phyloP scores from a whole-genome alignment of 2,797 vertebrate genomes.

The Loris lydekkerianus region DNA sequence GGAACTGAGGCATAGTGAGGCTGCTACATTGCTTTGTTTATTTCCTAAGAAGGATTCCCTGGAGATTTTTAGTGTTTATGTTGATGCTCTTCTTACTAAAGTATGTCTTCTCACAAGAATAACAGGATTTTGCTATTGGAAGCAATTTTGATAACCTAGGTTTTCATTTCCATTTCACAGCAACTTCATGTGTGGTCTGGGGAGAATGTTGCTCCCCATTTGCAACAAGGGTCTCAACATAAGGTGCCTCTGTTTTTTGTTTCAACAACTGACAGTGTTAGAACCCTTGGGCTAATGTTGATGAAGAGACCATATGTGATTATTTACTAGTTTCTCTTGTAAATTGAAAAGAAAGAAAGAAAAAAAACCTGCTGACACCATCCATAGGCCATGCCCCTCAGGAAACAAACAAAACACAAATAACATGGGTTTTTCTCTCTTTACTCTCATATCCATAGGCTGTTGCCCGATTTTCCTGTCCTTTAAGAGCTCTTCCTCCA shows the following conservation, averaged over 20 bases:
- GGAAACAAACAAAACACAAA: not conserved
- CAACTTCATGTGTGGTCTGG: not conserved
- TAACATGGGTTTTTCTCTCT: not conserved
- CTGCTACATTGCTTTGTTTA: not conserved
- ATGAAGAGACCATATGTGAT: not conserved
- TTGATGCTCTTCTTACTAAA: slow-evolving; percentile 17
- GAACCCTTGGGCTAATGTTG: not conserved
- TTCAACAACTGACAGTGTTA: not conserved
- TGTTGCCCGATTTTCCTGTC: not conserved
- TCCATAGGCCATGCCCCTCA: not conserved
- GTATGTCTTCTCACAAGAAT: slow-evolving; percentile 44
- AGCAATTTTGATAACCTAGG: slow-evolving; percentile 37
- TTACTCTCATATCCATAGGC: not conserved
- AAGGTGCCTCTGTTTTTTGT: not conserved
- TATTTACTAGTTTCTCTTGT: not conserved
- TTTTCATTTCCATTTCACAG: not conserved
- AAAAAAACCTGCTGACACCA: not conserved
- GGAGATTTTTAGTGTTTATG: slow-evolving; percentile 9
- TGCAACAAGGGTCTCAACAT: not conserved
- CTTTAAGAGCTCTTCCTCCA: not conserved
- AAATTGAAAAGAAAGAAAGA: not conserved
- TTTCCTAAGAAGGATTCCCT: slow-evolving; percentile 13
- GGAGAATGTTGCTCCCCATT: not conserved
- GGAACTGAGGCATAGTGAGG: not conserved
- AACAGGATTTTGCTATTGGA: slow-evolving; percentile 59